These are phyloP conservation scores for Nymphalis io DNA, from an alignment of 1,140 invertebrate genomes.

Conservation along the genomic window DNA sequence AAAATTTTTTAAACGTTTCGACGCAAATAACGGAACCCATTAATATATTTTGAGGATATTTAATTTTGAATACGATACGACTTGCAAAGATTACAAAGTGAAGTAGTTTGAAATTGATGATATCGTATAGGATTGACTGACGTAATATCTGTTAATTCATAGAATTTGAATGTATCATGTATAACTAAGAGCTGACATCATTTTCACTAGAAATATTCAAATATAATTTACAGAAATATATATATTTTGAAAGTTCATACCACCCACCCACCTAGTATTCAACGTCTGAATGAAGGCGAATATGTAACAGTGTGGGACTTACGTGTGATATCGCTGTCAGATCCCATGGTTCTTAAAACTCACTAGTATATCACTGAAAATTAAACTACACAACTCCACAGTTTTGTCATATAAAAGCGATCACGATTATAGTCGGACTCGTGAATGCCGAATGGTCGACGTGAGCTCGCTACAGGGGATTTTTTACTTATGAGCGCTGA, in stretches of 20 bases:
- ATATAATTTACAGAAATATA: not conserved
- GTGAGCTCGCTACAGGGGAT: constrained; percentile 54
- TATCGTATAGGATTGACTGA: constrained; percentile 19
- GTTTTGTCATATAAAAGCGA: not conserved
- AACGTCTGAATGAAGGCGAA: not conserved
- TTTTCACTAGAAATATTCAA: not conserved
- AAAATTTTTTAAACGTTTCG: constrained; percentile 9
- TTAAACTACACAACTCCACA: constrained; percentile 15
- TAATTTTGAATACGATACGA: not conserved
- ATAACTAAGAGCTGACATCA: not conserved
- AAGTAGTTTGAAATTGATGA: not conserved
- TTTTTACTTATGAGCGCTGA: constrained; percentile 54
- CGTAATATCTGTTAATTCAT: constrained; percentile 8
- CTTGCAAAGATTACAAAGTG: not conserved
- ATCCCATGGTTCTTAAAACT: constrained; percentile 48
- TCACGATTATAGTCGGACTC: not conserved
- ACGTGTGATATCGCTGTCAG: constrained; percentile 54
- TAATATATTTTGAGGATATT: constrained; percentile 10
- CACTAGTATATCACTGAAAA: constrained; percentile 35
- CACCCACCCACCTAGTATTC: not conserved
- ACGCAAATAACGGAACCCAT: constrained; percentile 27
- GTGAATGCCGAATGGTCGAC: constrained; percentile 34
- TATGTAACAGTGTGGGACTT: constrained; percentile 40
- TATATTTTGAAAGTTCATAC: not conserved
- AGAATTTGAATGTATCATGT: not conserved